Evolutionary conservation across 2,888 invertebrate species (phyloP), one percentile per base, ranked within the genome.

Genomic region (Luperina testacea): DNA sequence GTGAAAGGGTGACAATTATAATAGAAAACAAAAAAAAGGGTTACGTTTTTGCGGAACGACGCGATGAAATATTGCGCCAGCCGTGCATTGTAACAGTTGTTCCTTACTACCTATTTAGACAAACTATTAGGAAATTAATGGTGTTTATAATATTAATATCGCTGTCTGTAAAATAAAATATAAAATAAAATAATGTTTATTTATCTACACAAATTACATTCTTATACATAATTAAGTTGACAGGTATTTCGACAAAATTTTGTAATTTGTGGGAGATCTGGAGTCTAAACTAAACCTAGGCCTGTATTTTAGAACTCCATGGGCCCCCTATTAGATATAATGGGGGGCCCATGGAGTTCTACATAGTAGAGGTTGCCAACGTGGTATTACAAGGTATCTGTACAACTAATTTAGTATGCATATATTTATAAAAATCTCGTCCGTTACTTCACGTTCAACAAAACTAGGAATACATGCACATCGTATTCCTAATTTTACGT

Each of bases 1-100:
- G 94, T 94, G 90, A 97, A 96, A 96, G 97, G 97, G 97, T 97
- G 96, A 97, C 96, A 96, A 96, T 96, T 95, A 96, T 95, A 94
- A 95, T 96, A 96, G 94, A 96, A 96, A 95, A 95, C 95, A 94
- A 95, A 95, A 93, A 68, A 96, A 96, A 94, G 96, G 96, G 95
- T 95, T 93, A 92, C 91, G 90, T 94, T 95, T 96, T 96, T 95
- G 93, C 90, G 93, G 91, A 94, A 93, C 91, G 90, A 87, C 88
- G 90, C 92, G 94, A 96, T 96, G 96, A 97, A 96, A 96, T 96
- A 96, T 96, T 94, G 94, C 94, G 93, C 96, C 94, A 96, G 96
- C 95, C 96, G 96, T 95, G 95, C 94, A 91, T 93, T 94, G 95
- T 94, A 95, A 96, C 96, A 97, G 95, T 97, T 97, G 96, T 94